phyloP scores from a whole-genome alignment of 2,113 vertebrate genomes.

The Barbus barbus region DNA sequence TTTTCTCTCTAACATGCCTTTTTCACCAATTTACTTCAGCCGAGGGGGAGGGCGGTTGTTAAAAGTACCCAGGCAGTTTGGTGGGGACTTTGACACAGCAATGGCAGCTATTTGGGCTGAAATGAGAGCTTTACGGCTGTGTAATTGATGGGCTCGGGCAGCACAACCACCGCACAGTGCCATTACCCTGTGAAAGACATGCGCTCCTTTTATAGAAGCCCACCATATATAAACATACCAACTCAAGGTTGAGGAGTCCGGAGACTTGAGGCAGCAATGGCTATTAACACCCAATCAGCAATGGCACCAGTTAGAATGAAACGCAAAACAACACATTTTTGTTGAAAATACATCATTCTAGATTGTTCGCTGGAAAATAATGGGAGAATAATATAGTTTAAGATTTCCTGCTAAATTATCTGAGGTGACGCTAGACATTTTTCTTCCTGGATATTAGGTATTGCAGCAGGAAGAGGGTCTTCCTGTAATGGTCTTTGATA shows the following conservation, averaged over 20 bases:
- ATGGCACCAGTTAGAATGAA: not conserved
- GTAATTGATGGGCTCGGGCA: slow-evolving; percentile 39
- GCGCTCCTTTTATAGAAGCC: slow-evolving; percentile 59
- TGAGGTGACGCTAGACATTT: not conserved
- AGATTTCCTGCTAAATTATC: not conserved
- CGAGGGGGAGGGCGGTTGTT: slow-evolving; percentile 25
- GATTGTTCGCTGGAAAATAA: not conserved
- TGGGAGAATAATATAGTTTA: not conserved
- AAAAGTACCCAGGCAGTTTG: slow-evolving; percentile 38
- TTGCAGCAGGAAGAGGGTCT: not conserved
- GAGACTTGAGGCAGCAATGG: slow-evolving; percentile 75
- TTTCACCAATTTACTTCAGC: slow-evolving; percentile 26
- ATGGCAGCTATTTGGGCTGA: slow-evolving; percentile 19
- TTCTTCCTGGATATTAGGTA: not conserved
- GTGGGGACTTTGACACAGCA: slow-evolving; percentile 30
- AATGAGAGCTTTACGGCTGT: slow-evolving; percentile 48
- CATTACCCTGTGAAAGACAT: slow-evolving; percentile 36
- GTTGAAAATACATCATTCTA: not conserved
- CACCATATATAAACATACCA: slow-evolving; percentile 59
- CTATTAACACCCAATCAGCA: slow-evolving; percentile 41
- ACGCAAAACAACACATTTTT: slow-evolving; percentile 7
- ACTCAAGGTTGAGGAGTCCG: slow-evolving; percentile 76
- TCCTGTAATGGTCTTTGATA: slow-evolving; percentile 24
- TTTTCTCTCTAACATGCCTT: slow-evolving; percentile 42
- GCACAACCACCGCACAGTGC: slow-evolving; percentile 16